Base-by-base conservation (phyloP, 2,113 vertebrate species). In the Xyliphius kryptos region DNA sequence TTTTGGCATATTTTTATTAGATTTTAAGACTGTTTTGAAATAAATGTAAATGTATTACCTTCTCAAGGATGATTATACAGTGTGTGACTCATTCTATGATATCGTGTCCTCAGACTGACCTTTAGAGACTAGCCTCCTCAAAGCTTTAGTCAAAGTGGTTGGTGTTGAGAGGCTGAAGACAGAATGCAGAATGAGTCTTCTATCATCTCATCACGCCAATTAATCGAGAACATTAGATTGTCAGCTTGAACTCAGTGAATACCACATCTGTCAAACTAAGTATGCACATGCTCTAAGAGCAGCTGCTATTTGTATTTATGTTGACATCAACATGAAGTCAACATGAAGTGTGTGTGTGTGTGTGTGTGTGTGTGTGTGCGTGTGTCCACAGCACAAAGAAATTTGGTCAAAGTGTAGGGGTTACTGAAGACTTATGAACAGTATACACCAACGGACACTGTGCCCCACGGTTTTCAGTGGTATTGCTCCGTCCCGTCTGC, bases 251-350 rank as follows among this genome's bases (percentile, higher is more conserved):
- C 9, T 41, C 13, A 9, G 9, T 41, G 40, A 41, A 10, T 41
- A 41, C 40, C 13, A 14, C 40, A 10, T 41, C 40, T 41, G 40
- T 41, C 40, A 41, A 41, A 41, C 3, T 41, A 41, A 41, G 13
- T 41, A 41, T 55, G 68, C n/a, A 43, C 46, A 37, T 53, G 54
- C 43, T 59, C 38, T 44, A 47, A 14, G 56, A 51, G 53, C 32
- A 50, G n/a, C 19, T 72, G 69, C 67, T 11, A 32, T 46, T 49
- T 32, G 26, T 57, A 70, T 61, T 41, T 11, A 13, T n/a, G 16
- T 19, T 76, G 69, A 74, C 67, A 72, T 37, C 57, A 26, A 26
- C 9, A 14, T 41, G 40, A 41, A 41, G 40, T 10, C 13, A n/a
- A 41, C 2, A 9, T 41, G 40, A n/a, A 7, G 40, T 41, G 13